phyloP scores from a whole-genome alignment of 2,797 vertebrate genomes.

The Rhadinocentrus ornatus region DNA sequence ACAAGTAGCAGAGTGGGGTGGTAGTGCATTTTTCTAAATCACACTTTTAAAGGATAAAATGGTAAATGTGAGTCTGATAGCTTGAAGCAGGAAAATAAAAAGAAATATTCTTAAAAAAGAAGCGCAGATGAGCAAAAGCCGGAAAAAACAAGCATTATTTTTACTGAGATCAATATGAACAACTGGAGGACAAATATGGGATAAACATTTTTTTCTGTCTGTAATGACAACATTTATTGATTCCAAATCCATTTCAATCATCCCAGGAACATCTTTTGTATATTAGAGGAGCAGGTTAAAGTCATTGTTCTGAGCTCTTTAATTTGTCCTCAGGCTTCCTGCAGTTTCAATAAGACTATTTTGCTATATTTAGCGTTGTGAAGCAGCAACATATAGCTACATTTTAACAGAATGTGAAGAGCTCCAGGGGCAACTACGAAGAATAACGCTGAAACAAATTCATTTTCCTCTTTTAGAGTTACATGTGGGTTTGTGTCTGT shows the following conservation, averaged over 20 bases:
- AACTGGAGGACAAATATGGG: not conserved
- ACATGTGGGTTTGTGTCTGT: not conserved
- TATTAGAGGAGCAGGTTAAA: not conserved
- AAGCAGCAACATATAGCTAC: not conserved
- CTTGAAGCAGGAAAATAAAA: not conserved
- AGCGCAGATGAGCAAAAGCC: not conserved
- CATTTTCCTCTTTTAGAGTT: not conserved
- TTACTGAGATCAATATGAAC: not conserved
- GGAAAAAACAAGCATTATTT: not conserved
- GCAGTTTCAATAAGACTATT: not conserved
- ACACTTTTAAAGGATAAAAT: not conserved
- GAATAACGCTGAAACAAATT: not conserved
- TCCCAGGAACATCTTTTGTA: not conserved
- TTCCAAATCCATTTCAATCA: conserved; percentile 5
- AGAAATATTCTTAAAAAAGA: not conserved
- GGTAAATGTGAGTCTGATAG: not conserved
- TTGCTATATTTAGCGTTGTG: not conserved
- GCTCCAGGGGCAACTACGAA: not conserved
- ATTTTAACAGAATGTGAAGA: conserved; percentile 1
- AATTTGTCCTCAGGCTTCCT: not conserved
- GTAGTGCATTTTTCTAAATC: not conserved
- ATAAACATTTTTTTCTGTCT: not conserved
- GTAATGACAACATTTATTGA: conserved; percentile 7
- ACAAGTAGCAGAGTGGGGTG: conserved; percentile 27
- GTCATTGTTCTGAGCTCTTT: not conserved